Evolutionary conservation across 2,888 invertebrate species (phyloP).

Genomic region (Lithophane socia): DNA sequence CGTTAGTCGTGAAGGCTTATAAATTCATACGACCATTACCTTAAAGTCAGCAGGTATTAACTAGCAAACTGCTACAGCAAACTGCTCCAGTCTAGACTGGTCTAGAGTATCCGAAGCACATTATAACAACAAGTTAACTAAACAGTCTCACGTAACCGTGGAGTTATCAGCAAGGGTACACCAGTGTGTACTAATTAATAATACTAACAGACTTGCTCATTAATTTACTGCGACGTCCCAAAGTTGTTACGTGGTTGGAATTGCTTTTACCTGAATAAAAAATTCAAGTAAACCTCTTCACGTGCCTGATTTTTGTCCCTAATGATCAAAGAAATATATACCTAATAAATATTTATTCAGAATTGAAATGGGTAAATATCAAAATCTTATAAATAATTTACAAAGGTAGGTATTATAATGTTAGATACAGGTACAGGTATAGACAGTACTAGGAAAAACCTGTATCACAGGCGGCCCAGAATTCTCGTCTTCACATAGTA

Average conservation of each 20-base stretch:
- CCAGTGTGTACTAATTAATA: constrained; percentile 43
- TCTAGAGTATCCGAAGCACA: constrained; percentile 12
- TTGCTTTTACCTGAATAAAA: background rate
- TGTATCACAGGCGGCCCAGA: no score
- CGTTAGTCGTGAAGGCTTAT: background rate
- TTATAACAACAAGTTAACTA: constrained; percentile 38
- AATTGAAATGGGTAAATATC: no score
- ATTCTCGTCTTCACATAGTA: no score
- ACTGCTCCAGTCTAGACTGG: constrained; percentile 1
- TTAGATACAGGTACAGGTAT: no score
- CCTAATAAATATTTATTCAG: no score
- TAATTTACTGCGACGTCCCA: constrained; percentile 32
- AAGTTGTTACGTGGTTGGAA: background rate
- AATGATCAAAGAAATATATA: no score
- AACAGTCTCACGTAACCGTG: constrained; percentile 31
- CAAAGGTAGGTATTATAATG: no score
- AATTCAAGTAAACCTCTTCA: background rate
- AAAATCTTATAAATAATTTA: no score
- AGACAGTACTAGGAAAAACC: no score
- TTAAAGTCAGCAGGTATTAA: constrained; percentile 8
- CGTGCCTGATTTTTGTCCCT: no score
- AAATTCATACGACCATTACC: background rate
- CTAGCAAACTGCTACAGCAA: background rate
- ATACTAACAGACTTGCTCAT: constrained; percentile 27
- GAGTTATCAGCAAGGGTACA: constrained; percentile 40